Conservation (phyloP, 2,888 invertebrate species). For the Cheilosia variabilis region DNA sequence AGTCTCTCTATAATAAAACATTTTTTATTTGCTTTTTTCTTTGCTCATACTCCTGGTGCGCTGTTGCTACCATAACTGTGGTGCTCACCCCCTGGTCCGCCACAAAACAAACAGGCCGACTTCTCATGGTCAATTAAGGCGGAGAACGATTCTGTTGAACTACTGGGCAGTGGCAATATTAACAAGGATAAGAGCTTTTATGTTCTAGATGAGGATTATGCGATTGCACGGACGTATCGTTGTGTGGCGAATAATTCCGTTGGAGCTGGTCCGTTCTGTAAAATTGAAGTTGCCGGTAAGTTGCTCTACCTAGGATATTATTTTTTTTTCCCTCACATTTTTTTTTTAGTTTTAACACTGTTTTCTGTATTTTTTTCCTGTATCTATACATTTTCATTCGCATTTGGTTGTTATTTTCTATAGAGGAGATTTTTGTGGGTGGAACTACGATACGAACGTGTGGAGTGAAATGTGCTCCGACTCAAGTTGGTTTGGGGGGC, state of each 20-base stretch:
- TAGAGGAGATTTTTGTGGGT: not conserved
- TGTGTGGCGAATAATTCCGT: conserved; percentile 94
- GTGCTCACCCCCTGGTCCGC: not conserved
- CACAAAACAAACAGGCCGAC: conserved; percentile 84
- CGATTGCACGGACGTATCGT: conserved; percentile 89
- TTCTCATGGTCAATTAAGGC: conserved; percentile 94
- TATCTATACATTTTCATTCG: conserved; percentile 59
- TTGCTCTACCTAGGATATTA: conserved; percentile 49
- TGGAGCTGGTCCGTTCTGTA: conserved; percentile 87
- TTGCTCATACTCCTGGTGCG: conserved; percentile 11
- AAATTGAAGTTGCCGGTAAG: conserved; percentile 88
- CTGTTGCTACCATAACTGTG: conserved; percentile 25
- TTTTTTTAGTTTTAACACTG: conserved; percentile 37
- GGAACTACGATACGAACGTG: not conserved
- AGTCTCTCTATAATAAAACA: conserved; percentile 46
- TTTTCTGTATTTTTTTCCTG: conserved; percentile 39
- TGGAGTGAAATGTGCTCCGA: not conserved
- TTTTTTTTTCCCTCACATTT: not conserved
- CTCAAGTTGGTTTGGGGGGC: conserved; percentile 29
- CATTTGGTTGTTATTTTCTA: conserved; percentile 55
- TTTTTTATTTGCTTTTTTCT: conserved; percentile 33
- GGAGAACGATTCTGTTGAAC: conserved; percentile 90
- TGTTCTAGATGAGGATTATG: conserved; percentile 86
- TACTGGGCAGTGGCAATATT: conserved; percentile 83
- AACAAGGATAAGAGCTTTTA: conserved; percentile 85